Evolutionary conservation across 2,888 invertebrate genomes (phyloP), one percentile per base, ranked within the genome.

Genomic region (Platycheirus albimanus): DNA sequence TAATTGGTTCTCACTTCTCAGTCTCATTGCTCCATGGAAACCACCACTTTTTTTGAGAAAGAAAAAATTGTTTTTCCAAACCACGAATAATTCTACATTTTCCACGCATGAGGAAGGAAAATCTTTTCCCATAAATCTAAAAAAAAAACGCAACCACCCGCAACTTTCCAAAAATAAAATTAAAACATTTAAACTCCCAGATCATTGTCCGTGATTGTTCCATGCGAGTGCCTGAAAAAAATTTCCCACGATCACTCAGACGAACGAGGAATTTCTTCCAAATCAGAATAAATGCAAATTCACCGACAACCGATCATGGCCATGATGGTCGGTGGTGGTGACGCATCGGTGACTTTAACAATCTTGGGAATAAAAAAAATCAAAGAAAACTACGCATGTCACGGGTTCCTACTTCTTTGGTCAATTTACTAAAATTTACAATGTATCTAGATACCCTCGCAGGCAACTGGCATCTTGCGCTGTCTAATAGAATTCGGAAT

Each of bases 251-350:
- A 51, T 38, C 43, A 38, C 13, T 36, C n/a, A 6, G 17, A 13
- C 3, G 19, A 36, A n/a, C n/a, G n/a, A n/a, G n/a, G n/a, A 69
- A 69, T 74, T 63, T 71, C 20, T 13, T 43, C 38, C 36, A 72
- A 83, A 83, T 78, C 72, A 58, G 33, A 78, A 77, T 69, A 72
- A 72, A 76, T 83, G 77, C 64, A 77, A 83, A 83, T 83, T 52
- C 56, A 51, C 49, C 43, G 19, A 15, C 72, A 56, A 64, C 69
- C 52, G 24, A 24, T 47, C 33, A 38, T n/a, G 13, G 11, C 5
- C n/a, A n/a, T n/a, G n/a, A n/a, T n/a, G n/a, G n/a, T n/a, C n/a
- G n/a, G n/a, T n/a, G n/a, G n/a, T 15, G 41, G 77, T 69, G 72
- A 74, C 83, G 83, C 77, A 64, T 58, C 77, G 58, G n/a, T 74